phyloP scores from a whole-genome alignment of 2,113 vertebrate species.

The Tyrannus savana region DNA sequence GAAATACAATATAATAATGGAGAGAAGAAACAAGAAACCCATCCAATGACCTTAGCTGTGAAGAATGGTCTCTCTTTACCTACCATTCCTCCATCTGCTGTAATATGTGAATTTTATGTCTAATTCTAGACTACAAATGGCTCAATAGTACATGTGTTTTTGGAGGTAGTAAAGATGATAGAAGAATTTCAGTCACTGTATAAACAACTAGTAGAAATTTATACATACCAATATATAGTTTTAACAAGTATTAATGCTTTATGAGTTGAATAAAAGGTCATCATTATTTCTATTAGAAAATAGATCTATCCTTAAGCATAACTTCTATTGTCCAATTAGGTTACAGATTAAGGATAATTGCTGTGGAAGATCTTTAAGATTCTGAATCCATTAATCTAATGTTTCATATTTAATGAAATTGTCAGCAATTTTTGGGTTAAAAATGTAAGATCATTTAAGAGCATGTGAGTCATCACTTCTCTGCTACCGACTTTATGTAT shows the following conservation, averaged over 20 bases:
- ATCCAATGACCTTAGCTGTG: not conserved
- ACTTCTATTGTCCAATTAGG: not conserved
- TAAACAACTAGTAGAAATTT: not conserved
- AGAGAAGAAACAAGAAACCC: not conserved
- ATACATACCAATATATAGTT: not conserved
- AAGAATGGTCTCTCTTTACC: not conserved
- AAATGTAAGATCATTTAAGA: constrained; percentile 9
- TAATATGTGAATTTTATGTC: not conserved
- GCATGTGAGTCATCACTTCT: not conserved
- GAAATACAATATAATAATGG: not conserved
- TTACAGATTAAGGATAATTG: constrained; percentile 15
- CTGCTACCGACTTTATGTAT: not conserved
- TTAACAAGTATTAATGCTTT: not conserved
- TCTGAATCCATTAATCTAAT: constrained; percentile 2
- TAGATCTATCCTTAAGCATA: not conserved
- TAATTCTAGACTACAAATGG: not conserved
- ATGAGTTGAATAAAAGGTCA: not conserved
- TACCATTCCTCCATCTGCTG: not conserved
- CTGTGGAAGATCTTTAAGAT: not conserved
- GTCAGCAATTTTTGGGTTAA: constrained; percentile 16
- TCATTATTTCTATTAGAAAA: not conserved
- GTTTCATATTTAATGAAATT: constrained; percentile 47
- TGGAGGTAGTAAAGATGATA: not conserved
- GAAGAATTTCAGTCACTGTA: not conserved
- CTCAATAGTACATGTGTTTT: not conserved